Evolutionary conservation across 2,797 vertebrate genomes (phyloP).

Genomic region (Hozukius guyotensis): DNA sequence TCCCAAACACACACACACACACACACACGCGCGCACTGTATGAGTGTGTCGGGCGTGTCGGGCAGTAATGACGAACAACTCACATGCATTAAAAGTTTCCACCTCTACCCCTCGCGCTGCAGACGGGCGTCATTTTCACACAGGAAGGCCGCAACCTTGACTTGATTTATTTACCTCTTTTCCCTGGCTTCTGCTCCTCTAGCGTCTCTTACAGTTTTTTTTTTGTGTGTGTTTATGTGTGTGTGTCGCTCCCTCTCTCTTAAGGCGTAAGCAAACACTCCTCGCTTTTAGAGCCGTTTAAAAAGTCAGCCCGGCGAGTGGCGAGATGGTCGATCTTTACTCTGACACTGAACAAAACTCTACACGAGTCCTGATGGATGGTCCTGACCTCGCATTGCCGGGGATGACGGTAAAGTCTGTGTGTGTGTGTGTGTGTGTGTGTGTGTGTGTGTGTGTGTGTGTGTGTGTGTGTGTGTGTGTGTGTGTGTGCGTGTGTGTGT

Average conservation of each 20-base stretch:
- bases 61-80: constrained; percentile 34
- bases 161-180: constrained; percentile 66
- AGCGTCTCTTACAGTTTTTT: neutral
- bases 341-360: constrained; percentile 54
- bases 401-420: constrained; percentile 11
- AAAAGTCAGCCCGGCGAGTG: constrained; percentile 25
- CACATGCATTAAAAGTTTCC: constrained; percentile 47
- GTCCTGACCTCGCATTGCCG: constrained; percentile 50
- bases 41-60: constrained; percentile 4
- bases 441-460: constrained; percentile 9
- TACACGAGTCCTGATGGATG: constrained; percentile 57
- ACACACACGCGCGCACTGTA: neutral
- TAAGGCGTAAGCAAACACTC: constrained; percentile 22
- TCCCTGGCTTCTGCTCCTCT: constrained; percentile 8
- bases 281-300: constrained; percentile 36
- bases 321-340: constrained; percentile 36
- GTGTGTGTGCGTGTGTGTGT: no score
- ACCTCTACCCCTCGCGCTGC: constrained; percentile 27
- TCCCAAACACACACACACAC: constrained; percentile 21
- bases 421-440: constrained; percentile 1
- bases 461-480: neutral
- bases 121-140: constrained; percentile 36
- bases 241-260: neutral
- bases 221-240: neutral
- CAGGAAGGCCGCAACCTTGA: constrained; percentile 56